Evolutionary conservation across 1,140 invertebrate genomes (phyloP).

Genomic region (Drosophila murphyi): DNA sequence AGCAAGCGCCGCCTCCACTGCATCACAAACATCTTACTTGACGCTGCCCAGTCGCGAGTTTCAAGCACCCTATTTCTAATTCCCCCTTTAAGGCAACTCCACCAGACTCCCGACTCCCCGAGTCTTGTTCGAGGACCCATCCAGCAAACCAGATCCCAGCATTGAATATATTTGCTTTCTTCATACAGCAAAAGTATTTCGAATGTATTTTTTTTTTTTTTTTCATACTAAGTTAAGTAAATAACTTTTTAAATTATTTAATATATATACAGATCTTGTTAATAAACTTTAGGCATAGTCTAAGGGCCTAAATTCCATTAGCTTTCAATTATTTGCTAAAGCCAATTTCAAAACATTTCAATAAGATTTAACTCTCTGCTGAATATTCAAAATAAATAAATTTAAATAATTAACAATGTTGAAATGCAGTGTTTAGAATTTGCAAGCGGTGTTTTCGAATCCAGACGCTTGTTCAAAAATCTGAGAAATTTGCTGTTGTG

Average conservation of each 20-base stretch:
- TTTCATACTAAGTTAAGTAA: background rate
- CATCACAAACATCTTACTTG: background rate
- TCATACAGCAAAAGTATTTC: conserved; percentile 7
- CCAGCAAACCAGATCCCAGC: background rate
- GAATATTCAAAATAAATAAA: too few species aligned
- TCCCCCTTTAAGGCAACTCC: background rate
- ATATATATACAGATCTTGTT: background rate
- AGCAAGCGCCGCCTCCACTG: background rate
- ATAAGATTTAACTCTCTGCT: too few species aligned
- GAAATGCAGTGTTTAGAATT: too few species aligned
- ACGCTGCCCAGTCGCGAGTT: conserved; percentile 57
- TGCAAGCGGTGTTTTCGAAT: too few species aligned
- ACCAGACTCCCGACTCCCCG: conserved; percentile 2
- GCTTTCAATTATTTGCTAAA: too few species aligned
- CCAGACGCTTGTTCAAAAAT: too few species aligned
- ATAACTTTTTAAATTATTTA: background rate
- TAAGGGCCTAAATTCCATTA: too few species aligned
- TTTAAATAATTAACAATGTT: too few species aligned
- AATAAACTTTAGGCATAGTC: too few species aligned
- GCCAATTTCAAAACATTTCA: too few species aligned
- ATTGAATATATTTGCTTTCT: conserved; percentile 27
- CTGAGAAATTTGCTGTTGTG: too few species aligned
- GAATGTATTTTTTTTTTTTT: conserved; percentile 17
- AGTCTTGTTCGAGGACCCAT: background rate
- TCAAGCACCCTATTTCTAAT: conserved; percentile 57